Conservation (phyloP, 2,888 invertebrate genomes). For the Coleophora deauratella region DNA sequence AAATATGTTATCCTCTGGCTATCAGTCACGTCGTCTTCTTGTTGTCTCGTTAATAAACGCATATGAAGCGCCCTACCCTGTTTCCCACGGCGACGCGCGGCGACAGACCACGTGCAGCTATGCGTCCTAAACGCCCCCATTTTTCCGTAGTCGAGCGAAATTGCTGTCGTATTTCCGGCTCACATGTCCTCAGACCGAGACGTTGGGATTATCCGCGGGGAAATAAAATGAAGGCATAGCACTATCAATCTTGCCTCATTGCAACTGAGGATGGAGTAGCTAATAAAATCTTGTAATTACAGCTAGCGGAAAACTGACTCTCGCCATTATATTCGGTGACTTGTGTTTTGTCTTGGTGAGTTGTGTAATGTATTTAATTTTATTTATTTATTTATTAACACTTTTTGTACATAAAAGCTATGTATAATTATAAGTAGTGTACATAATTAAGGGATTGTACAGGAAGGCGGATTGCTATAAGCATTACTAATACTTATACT, state of each 20-base stretch:
- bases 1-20: not conserved
- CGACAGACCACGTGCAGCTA: conserved; percentile 41
- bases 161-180: conserved; percentile 69
- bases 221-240: conserved; percentile 65
- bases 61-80: conserved; percentile 16
- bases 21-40: not conserved
- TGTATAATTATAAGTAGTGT: too few relatives aligned
- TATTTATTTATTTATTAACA: too few relatives aligned
- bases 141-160: conserved; percentile 70
- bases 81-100: conserved; percentile 26
- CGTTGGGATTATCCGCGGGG: conserved; percentile 68
- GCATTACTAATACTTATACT: too few relatives aligned
- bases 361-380: too few relatives aligned
- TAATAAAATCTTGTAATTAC: too few relatives aligned
- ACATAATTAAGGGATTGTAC: too few relatives aligned
- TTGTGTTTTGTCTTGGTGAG: too few relatives aligned
- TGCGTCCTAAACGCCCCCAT: conserved; percentile 63
- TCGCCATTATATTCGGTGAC: too few relatives aligned
- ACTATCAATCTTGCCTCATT: conserved; percentile 53
- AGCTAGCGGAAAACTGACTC: too few relatives aligned
- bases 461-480: too few relatives aligned
- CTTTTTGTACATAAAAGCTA: too few relatives aligned
- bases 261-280: too few relatives aligned
- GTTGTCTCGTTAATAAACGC: conserved; percentile 3
- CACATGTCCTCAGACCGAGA: conserved; percentile 69